A percentile compares a stretch with the other conserved stretches of the same genome.
These are phyloP conservation scores for Scelioninae gen. 1 DNA, from an alignment of 2,888 invertebrate genomes.

Conservation along the genomic window DNA sequence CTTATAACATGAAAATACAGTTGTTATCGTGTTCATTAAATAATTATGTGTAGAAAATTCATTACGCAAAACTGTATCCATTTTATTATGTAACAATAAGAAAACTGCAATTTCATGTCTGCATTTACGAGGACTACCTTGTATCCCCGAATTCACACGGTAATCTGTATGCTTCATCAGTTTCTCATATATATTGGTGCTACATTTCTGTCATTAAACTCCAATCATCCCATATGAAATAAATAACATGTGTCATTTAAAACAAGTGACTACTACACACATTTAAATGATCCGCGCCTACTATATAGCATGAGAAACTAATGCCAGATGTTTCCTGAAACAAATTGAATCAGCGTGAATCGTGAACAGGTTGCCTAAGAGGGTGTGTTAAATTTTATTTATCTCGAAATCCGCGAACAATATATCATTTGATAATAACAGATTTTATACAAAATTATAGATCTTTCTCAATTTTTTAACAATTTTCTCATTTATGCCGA, in stretches of 20 bases:
- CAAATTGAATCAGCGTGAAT: conserved; percentile 77
- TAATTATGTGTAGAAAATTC: not conserved
- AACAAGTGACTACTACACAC: conserved; percentile 69
- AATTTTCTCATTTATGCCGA: too few species aligned
- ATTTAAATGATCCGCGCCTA: conserved; percentile 77
- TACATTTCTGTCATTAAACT: conserved; percentile 47
- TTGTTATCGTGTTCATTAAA: not conserved
- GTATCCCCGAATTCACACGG: conserved; percentile 45
- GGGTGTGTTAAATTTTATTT: conserved; percentile 59
- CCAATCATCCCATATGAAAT: conserved; percentile 80
- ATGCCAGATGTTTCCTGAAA: conserved; percentile 78
- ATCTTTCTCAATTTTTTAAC: too few species aligned
- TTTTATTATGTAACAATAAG: not conserved
- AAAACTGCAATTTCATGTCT: conserved; percentile 17
- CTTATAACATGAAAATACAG: not conserved
- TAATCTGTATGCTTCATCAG: conserved; percentile 41
- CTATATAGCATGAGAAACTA: conserved; percentile 82
- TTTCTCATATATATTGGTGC: conserved; percentile 37
- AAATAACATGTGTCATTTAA: conserved; percentile 81
- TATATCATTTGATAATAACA: not conserved
- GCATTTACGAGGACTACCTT: conserved; percentile 5
- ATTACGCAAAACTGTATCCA: not conserved
- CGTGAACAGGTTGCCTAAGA: conserved; percentile 78
- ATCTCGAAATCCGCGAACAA: not conserved
- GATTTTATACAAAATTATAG: not conserved